Base-by-base conservation (phyloP, 2,113 vertebrate genomes). In the Condylura cristata region DNA sequence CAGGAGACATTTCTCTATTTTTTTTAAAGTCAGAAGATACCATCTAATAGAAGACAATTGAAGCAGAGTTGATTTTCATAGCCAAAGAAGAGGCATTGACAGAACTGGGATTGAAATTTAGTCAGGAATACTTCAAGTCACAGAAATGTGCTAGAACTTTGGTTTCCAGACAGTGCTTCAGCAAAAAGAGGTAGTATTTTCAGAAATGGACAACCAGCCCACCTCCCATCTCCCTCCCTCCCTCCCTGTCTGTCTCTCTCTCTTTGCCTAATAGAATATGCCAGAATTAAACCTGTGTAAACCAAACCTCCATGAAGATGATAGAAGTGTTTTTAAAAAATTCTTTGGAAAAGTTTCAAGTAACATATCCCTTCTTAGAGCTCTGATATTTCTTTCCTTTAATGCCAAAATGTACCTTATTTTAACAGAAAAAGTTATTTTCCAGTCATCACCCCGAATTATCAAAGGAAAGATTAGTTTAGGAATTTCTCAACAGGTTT, bases 271-370 rank as follows among this genome's bases (percentile, higher is more conserved):
- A 72, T 61, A 92, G 6, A 11, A 86, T 10, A 65, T 9, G 8
- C 53, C 53, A 24, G 6, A 22, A 56, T 22, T 56, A 56, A 56
- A 80, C 61, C 66, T 71, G 51, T 74, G 26, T 85, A 96, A 6
- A 63, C n/a, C n/a, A 87, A 78, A 82, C 11, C 34, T 53, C 46
- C 44, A 28, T 63, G 90, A 76, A 90, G 6, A 82, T 72, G n/a
- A 76, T 58, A 48, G 48, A 72, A 89, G 11, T 63, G 51, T 5
- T n/a, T 16, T 76, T 39, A 28, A 2, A 11, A 39, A 72, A 79
- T 65, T 70, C 20, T 66, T 95, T 66, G n/a, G 37, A 34, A 95
- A 94, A 78, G 72, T 32, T 24, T 82, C 32, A 72, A 91, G 51
- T 28, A 72, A 9, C 18, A 72, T 10, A 84, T 22, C 53, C 30